Evolutionary conservation across 2,888 invertebrate species (phyloP).

Genomic region (Phyllotreta striolata): DNA sequence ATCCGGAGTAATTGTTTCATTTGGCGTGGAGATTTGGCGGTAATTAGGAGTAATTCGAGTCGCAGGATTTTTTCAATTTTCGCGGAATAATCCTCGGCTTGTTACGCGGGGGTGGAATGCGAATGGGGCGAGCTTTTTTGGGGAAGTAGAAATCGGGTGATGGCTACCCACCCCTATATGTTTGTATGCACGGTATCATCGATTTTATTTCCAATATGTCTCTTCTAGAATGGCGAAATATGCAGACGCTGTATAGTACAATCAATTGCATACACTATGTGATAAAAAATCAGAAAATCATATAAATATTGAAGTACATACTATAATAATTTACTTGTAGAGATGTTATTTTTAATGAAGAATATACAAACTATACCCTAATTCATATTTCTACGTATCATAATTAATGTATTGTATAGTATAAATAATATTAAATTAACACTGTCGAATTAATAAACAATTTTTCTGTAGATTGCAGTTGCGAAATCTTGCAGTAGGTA

Average conservation of each 20-base stretch:
- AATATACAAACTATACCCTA: no score
- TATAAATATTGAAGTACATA: no score
- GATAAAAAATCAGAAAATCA: no score
- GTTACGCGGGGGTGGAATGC: slow-evolving; percentile 20
- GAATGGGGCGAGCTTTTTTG: slow-evolving; percentile 11
- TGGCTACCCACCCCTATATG: slow-evolving; percentile 42
- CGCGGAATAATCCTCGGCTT: slow-evolving; percentile 27
- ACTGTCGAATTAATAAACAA: no score
- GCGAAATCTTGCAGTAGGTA: no score
- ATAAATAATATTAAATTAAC: no score
- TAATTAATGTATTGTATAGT: no score
- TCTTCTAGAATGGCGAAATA: slow-evolving; percentile 47
- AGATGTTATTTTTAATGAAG: no score
- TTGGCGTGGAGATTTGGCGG: slow-evolving; percentile 51
- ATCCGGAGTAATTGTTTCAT: slow-evolving; percentile 46
- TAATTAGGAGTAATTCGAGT: slow-evolving; percentile 48
- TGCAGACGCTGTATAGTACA: slow-evolving; percentile 4
- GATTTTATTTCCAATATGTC: slow-evolving; percentile 52
- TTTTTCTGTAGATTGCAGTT: no score
- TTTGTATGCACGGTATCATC: slow-evolving; percentile 44
- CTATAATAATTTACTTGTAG: no score
- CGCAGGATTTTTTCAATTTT: slow-evolving; percentile 30
- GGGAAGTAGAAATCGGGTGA: slow-evolving; percentile 21
- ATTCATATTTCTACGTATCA: no score
- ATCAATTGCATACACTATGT: no score